A percentile compares a stretch with the other conserved stretches of the same genome.
These are phyloP conservation scores for Platysteira castanea DNA, from an alignment of 2,113 vertebrate species.

Conservation along the genomic window DNA sequence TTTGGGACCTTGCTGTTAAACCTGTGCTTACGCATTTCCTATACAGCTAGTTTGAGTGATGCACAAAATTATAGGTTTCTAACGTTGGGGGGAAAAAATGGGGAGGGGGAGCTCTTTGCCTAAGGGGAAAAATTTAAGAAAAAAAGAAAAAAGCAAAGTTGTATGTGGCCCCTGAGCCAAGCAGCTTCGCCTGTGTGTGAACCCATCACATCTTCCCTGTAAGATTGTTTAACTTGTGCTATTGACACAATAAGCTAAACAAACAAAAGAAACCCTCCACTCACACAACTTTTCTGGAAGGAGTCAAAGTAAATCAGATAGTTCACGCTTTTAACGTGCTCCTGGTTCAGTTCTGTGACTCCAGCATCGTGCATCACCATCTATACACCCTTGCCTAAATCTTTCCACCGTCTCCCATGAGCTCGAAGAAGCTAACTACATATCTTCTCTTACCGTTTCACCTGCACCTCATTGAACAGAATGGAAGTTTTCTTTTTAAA, in stretches of 20 bases:
- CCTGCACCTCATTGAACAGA: neutral
- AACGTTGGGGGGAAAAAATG: neutral
- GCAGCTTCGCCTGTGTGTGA: neutral
- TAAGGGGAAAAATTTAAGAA: neutral
- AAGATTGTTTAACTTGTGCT: slow-evolving; percentile 21
- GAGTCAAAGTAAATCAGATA: neutral
- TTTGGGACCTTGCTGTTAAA: slow-evolving; percentile 72
- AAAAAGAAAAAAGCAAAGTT: neutral
- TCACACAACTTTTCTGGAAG: slow-evolving; percentile 7
- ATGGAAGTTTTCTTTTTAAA: neutral
- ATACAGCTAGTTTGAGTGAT: slow-evolving; percentile 72
- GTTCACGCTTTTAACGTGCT: neutral
- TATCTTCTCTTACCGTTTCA: neutral
- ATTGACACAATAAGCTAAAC: slow-evolving; percentile 38
- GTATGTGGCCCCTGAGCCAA: neutral
- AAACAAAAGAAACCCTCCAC: slow-evolving; percentile 10
- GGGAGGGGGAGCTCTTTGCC: slow-evolving; percentile 42
- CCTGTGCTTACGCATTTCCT: slow-evolving; percentile 74
- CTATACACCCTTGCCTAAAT: neutral
- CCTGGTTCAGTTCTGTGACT: neutral
- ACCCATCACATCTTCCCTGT: neutral
- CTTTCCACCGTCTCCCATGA: neutral
- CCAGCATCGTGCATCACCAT: neutral
- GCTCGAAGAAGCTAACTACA: neutral
- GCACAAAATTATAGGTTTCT: slow-evolving; percentile 74